A percentile compares a stretch with the other conserved stretches of the same genome.
Conservation (phyloP, 2,113 vertebrate species). For the Cephalopterus ornatus region DNA sequence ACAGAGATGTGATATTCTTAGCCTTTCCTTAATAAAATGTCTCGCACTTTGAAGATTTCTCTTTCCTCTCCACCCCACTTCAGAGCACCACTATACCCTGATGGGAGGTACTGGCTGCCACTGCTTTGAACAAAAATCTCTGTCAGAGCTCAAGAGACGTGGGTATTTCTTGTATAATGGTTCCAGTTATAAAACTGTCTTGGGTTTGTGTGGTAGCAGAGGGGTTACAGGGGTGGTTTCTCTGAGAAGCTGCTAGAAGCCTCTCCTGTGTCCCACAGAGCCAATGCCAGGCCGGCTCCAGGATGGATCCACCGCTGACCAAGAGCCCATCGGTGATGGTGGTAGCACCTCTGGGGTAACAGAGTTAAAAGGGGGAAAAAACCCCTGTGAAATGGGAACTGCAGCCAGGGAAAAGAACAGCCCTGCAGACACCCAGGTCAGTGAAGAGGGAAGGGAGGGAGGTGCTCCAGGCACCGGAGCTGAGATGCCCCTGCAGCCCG, state of each 20-base stretch:
- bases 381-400: not conserved
- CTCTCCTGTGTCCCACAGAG: not conserved
- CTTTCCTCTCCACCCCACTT: conserved; percentile 2
- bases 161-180: not conserved
- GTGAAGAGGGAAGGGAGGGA: not conserved
- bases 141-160: not conserved
- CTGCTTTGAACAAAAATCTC: not conserved
- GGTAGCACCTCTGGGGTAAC: not conserved
- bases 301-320: rapidly evolving
- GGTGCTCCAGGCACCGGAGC: not conserved
- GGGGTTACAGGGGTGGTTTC: not conserved
- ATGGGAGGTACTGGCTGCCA: not conserved
- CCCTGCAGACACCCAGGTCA: not conserved
- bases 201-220: not conserved
- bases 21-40: conserved; percentile 55
- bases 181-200: not conserved
- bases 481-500: not conserved
- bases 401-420: not conserved
- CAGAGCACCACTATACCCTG: not conserved
- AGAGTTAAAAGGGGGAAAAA: not conserved
- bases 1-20: conserved; percentile 54
- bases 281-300: not conserved
- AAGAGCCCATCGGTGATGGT: not conserved
- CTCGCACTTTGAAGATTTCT: conserved; percentile 26
- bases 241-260: not conserved